Conservation (phyloP, 2,888 invertebrate genomes). For the Clitarchus hookeri region DNA sequence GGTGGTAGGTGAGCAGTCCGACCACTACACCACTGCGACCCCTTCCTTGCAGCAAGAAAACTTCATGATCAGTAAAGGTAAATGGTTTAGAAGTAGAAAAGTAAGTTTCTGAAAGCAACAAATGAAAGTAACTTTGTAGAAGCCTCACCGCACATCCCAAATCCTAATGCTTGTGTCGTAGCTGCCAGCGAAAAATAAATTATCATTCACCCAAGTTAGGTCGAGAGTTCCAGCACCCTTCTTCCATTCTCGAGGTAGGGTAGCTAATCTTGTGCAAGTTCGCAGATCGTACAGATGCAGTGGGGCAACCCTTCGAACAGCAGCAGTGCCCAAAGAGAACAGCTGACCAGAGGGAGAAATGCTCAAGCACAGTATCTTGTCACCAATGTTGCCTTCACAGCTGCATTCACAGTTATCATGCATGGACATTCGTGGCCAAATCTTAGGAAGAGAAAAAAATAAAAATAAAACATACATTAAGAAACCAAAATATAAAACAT, state of each 20-base stretch:
- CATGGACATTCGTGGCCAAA: conserved; percentile 38
- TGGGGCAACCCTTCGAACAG: not conserved
- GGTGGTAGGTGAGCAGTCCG: too few species aligned
- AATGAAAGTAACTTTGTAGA: not conserved
- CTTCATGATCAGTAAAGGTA: too few species aligned
- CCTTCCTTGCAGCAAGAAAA: too few species aligned
- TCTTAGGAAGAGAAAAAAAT: not conserved
- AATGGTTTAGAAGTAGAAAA: too few species aligned
- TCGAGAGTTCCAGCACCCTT: not conserved
- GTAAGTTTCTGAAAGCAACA: too few species aligned
- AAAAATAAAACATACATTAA: too few species aligned
- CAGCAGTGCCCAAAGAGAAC: not conserved
- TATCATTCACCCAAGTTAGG: not conserved
- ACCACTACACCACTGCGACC: too few species aligned
- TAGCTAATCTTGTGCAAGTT: not conserved
- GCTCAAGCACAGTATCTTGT: conserved; percentile 21
- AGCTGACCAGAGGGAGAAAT: not conserved
- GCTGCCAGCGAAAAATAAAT: not conserved
- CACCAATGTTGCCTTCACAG: not conserved
- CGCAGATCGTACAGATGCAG: conserved; percentile 11
- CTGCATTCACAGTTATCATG: conserved; percentile 31
- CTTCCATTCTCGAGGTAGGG: not conserved
- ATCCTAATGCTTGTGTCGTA: not conserved
- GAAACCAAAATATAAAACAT: too few species aligned
- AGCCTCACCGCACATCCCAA: conserved; percentile 17